Evolutionary conservation across 2,888 invertebrate species (phyloP), one percentile per base, ranked within the genome.

Genomic region (Leucania comma): DNA sequence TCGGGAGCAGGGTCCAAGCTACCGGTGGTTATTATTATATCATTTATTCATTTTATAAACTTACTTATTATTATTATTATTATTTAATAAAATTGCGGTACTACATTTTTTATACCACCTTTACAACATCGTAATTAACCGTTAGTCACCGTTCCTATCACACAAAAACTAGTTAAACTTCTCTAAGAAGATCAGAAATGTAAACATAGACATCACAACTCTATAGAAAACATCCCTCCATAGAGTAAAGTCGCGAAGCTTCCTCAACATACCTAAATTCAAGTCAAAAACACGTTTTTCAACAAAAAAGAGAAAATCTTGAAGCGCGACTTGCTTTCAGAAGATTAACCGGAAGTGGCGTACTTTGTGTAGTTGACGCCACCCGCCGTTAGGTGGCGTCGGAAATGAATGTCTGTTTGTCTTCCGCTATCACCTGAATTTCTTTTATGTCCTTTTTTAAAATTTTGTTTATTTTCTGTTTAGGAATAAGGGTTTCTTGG

Each of bases 361-460:
- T 85, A 84, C 86, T 88, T 87, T 88, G 87, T 89, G 90, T 80
- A 83, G 86, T 80, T 87, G 90, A 88, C 90, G 88, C 86, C 70
- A 73, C 84, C 84, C 68, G 81, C 81, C 76, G 82, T 82, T 72
- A 84, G 84, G 82, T 86, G 84, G 85, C 80, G 76, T 85, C 90
- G 92, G 92, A 92, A 90, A 92, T 92, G 90, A 90, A 90, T 87
- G 90, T 91, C 92, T 91, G 92, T 91, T 91, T 89, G 89, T 91
- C 90, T 91, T 91, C 90, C 90, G 88, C 82, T 85, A 88, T 85
- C 87, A 86, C 87, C 86, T 85, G 88, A 89, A 88, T 87, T 89
- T 67, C 83, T 75, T 76, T 84, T 63, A 77, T 69, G 64, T 70
- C 32, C 38, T 20, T 59, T 74, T 83, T 81, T 80, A 69, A 14